Conservation (phyloP, 2,888 invertebrate genomes). For the Caenorhabditis virilis region DNA sequence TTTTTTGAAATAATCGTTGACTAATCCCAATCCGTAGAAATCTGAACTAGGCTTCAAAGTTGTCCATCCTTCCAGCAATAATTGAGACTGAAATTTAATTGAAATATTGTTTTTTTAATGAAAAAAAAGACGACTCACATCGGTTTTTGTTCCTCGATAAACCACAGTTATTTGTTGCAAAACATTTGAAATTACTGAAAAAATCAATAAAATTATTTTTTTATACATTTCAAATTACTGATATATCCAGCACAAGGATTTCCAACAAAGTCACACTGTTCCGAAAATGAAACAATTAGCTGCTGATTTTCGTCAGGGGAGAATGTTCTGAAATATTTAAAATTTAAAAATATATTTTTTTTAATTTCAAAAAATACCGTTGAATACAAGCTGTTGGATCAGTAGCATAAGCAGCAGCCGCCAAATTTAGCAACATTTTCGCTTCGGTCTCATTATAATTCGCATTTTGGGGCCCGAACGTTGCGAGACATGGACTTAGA, state of each 20-base stretch:
- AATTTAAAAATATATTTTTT: too few species aligned
- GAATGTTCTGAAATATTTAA: conserved; percentile 29
- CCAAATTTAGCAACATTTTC: conserved; percentile 35
- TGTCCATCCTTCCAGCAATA: conserved; percentile 59
- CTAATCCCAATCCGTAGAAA: conserved; percentile 60
- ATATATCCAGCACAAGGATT: conserved; percentile 47
- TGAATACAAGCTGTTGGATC: conserved; percentile 20
- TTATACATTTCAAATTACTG: too few species aligned
- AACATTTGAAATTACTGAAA: conserved; percentile 20
- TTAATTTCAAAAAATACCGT: too few species aligned
- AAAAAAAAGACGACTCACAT: conserved; percentile 15
- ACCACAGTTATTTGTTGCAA: conserved; percentile 37
- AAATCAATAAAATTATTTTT: too few species aligned
- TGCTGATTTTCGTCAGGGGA: conserved; percentile 13
- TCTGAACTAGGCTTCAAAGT: conserved; percentile 50
- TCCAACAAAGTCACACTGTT: conserved; percentile 39
- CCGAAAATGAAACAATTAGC: conserved; percentile 16
- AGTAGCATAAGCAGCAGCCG: conserved; percentile 54
- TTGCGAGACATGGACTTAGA: too few species aligned
- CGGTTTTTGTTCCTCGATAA: conserved; percentile 39
- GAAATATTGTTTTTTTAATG: too few species aligned
- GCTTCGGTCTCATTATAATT: conserved; percentile 55
- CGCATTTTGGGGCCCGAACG: conserved; percentile 13
- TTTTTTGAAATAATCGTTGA: conserved; percentile 58
- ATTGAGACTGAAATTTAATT: conserved; percentile 59